Evolutionary conservation across 2,888 invertebrate species (phyloP), one percentile per base, ranked within the genome.

Genomic region (Temnothorax unifasciatus): DNA sequence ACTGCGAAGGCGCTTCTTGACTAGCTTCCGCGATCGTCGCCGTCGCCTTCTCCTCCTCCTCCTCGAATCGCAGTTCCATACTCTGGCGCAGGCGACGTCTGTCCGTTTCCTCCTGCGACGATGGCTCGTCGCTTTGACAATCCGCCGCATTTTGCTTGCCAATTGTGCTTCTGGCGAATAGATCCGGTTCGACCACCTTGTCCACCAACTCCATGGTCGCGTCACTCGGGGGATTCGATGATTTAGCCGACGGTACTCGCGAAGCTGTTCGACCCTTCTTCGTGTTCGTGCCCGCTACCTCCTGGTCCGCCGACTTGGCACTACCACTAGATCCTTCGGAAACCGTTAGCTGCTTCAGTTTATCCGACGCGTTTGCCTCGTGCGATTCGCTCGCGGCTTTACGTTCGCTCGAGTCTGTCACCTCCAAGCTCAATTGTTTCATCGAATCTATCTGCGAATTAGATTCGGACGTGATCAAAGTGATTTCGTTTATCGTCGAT

Each of bases 1-100:
- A 94, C 44, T 94, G 94, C 0, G 94, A 94, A 1, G 94, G 94
- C 8, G 89, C 86, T 83, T 94, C 94, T 71, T 93, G 92, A 87
- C 90, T 92, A 81, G 91, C 91, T 73, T 93, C 94, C 18, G 88
- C 89, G 54, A 87, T 87, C 8, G 87, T 85, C 11, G 2, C 34
- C 34, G 34, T 6, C 34, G 29, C 29, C 29, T 3, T 29, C 29
- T 3, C 29, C 29, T 4, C 38, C 47, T 92, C 89, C 8, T 92
- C 89, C 6, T 90, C 91, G 18, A 92, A 88, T 29, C 81, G 87
- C 54, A 90, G 68, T 50, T 92, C 90, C 34, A 90, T 82, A 63
- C 91, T 85, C n/a, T 88, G 86, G 50, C 76, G 68, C 6, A 85
- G 76, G 47, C 79, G 57, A 61, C 34, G 83, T 59, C 25, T 52